A percentile compares a stretch with the other conserved stretches of the same genome.
phyloP scores from a whole-genome alignment of 2,113 vertebrate species.

The Polypterus bichir region DNA sequence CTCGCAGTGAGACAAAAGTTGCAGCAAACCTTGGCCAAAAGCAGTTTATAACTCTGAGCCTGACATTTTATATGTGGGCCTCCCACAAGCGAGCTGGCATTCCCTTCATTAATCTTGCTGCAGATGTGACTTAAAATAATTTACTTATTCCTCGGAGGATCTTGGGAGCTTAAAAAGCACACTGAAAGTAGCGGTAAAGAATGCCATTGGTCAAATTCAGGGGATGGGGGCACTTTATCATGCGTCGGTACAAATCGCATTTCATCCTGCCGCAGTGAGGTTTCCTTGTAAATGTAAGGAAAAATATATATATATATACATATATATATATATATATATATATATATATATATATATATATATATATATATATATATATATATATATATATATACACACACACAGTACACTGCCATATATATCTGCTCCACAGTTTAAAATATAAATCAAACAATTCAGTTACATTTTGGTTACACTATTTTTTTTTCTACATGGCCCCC shows the following conservation, averaged over 20 bases:
- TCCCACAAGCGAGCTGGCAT: slow-evolving; percentile 41
- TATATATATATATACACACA: no score
- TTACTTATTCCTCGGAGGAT: slow-evolving; percentile 43
- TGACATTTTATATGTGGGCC: slow-evolving; percentile 53
- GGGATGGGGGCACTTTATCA: neutral
- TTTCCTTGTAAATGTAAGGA: no score
- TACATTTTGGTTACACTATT: no score
- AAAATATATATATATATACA: no score
- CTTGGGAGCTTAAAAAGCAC: neutral
- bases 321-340: no score
- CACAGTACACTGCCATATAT: no score
- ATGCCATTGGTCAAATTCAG: neutral
- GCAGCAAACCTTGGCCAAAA: slow-evolving; percentile 43
- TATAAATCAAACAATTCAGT: no score
- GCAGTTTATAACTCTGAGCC: slow-evolving; percentile 57
- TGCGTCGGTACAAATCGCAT: neutral
- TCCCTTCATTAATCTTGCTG: slow-evolving; percentile 50
- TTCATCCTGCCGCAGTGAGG: no score
- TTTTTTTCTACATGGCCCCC: no score
- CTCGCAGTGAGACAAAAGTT: slow-evolving; percentile 52
- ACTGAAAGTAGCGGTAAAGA: neutral
- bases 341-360: no score
- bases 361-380: no score
- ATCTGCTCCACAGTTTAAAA: no score
- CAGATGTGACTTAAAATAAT: slow-evolving; percentile 49